phyloP scores from a whole-genome alignment of 2,797 vertebrate genomes.

The Garrulus glandarius region DNA sequence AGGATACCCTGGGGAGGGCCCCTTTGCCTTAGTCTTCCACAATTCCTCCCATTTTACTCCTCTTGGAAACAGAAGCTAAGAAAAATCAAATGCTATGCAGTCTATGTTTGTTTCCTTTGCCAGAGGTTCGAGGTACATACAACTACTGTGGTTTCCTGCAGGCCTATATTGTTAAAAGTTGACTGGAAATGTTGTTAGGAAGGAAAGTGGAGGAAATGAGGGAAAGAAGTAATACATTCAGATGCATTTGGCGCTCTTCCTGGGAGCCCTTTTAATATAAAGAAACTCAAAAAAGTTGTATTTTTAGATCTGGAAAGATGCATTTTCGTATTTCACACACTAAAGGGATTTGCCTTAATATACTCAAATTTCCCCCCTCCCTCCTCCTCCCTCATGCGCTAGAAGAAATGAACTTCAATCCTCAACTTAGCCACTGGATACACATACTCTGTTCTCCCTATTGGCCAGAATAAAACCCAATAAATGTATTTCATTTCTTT shows the following conservation, averaged over 20 bases:
- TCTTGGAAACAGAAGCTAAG: neutral
- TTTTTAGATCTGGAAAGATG: conserved; percentile 54
- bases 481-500: conserved; percentile 51
- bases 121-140: neutral
- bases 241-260: conserved; percentile 51
- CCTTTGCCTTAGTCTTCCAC: neutral
- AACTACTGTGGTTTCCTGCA: neutral
- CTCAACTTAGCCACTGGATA: conserved; percentile 34
- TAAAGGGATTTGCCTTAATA: conserved; percentile 60
- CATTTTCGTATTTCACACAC: neutral
- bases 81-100: neutral
- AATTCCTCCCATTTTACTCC: neutral
- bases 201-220: conserved; percentile 48
- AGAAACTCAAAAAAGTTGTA: conserved; percentile 10
- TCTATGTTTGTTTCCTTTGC: neutral
- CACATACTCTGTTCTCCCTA: neutral
- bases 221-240: conserved; percentile 33
- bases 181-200: conserved; percentile 37
- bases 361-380: conserved; percentile 15
- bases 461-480: conserved; percentile 34
- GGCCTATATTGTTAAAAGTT: neutral
- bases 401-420: conserved; percentile 41
- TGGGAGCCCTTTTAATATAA: conserved; percentile 52
- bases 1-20: neutral
- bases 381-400: neutral